These are phyloP conservation scores for Micromesistius poutassou DNA, from an alignment of 2,797 vertebrate genomes.

Conservation along the genomic window DNA sequence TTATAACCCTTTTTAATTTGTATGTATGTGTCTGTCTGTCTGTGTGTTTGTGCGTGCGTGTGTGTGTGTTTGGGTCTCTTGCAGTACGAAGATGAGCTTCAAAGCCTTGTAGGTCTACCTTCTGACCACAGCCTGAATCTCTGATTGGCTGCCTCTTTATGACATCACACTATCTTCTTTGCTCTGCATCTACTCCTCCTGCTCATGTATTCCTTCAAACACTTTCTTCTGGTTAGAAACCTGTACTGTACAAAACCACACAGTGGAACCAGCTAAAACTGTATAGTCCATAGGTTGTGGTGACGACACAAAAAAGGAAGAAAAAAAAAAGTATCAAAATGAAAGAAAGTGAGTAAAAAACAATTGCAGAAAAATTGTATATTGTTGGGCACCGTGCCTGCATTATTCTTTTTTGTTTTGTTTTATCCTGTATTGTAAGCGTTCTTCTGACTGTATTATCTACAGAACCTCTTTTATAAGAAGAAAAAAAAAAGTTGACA, in stretches of 20 bases:
- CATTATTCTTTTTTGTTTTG: constrained; percentile 24
- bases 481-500: constrained; percentile 53
- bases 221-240: constrained; percentile 5
- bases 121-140: constrained; percentile 38
- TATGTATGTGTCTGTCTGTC: constrained; percentile 23
- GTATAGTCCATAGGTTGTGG: constrained; percentile 48
- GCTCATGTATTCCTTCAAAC: background rate
- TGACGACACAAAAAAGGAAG: constrained; percentile 15
- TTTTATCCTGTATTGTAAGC: constrained; percentile 63
- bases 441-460: constrained; percentile 65
- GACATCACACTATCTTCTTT: constrained; percentile 24
- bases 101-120: constrained; percentile 39
- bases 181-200: background rate
- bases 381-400: constrained; percentile 35
- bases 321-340: constrained; percentile 12
- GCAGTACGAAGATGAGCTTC: constrained; percentile 49
- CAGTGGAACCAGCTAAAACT: constrained; percentile 40
- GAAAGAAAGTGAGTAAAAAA: constrained; percentile 10
- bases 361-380: constrained; percentile 40
- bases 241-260: constrained; percentile 33
- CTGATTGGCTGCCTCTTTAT: constrained; percentile 34
- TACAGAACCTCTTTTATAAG: constrained; percentile 63
- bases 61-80: constrained; percentile 37
- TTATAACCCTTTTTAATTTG: constrained; percentile 40
- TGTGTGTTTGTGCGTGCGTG: constrained; percentile 32